Base-by-base conservation (phyloP, 2,113 vertebrate genomes). In the Marmota monax region DNA sequence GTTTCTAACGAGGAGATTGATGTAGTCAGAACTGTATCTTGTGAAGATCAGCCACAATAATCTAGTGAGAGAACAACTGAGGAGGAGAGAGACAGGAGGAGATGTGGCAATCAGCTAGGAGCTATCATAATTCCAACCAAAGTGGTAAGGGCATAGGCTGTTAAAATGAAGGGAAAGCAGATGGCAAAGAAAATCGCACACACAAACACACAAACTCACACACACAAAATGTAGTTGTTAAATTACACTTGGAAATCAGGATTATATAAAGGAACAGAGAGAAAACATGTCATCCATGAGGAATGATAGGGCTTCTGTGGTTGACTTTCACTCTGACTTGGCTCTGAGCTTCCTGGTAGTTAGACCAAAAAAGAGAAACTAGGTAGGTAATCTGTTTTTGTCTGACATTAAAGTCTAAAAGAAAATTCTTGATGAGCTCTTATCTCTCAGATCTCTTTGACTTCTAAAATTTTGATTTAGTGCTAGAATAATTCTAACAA, bases 401-500 rank as follows among this genome's bases (percentile, higher is more conserved):
- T n/a, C 79, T 34, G 29, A 37, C 56, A 80, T 5, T 89, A n/a
- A 74, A 92, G 78, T 92, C 78, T 48, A 56, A 89, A 92, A 73
- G 53, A 65, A 39, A 92, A 89, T 89, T 88, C 45, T 73, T 89
- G 45, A 32, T 48, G 45, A 42, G 11, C 1, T 84, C 72, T 84
- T 79, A 67, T 10, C 4, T 84, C 73, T 42, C 45, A 79, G 56
- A 0, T 32, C 17, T 25, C 65, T 69, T 89, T 27, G 17, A 65
- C 23, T 58, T 92, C 73, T 84, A 39, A 92, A 65, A 96, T 95
- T 39, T 27, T 67, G n/a, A 65, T 45, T 58, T 37, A 29, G n/a
- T 63, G 12, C 84, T 84, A 78, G 42, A 84, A 34, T 76, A 82
- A 88, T 34, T 84, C 39, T 51, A 93, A 34, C 63, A 32, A n/a